Conservation (phyloP, 2,113 vertebrate genomes). For the Otolemur garnettii region DNA sequence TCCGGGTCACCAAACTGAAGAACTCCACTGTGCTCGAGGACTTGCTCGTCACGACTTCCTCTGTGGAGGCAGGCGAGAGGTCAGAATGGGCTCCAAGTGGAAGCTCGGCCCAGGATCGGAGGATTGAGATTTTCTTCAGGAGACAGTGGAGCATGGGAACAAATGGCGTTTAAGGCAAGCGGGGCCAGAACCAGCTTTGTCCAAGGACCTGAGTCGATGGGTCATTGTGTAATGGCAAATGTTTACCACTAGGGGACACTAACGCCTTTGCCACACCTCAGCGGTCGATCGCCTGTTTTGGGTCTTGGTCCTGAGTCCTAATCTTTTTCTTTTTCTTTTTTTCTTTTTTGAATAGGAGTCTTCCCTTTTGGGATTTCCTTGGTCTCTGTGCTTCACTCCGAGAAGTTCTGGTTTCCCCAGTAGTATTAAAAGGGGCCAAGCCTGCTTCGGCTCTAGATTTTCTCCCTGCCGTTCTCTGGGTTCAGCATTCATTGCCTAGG, state of each 20-base stretch:
- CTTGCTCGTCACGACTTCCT: slow-evolving; percentile 80
- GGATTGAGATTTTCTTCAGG: background rate
- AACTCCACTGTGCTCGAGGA: slow-evolving; percentile 82
- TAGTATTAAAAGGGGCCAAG: background rate
- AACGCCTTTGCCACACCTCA: background rate
- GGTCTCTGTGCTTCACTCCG: background rate
- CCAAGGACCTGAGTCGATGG: background rate
- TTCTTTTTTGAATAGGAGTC: background rate
- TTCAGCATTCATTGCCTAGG: background rate
- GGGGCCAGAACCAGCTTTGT: background rate
- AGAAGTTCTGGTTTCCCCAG: background rate
- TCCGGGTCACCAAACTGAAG: slow-evolving; percentile 84
- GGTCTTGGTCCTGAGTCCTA: background rate
- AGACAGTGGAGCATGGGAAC: background rate
- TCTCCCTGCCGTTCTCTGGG: background rate
- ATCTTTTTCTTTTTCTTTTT: too few species aligned
- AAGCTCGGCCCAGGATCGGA: background rate
- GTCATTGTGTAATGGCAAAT: background rate
- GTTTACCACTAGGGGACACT: slow-evolving; percentile 14
- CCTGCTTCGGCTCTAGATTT: background rate
- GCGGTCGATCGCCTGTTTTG: background rate
- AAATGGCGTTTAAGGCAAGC: background rate
- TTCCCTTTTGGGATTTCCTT: background rate
- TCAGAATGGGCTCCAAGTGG: background rate
- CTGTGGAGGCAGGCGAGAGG: background rate